Evolutionary conservation across 2,797 vertebrate genomes (phyloP).

Genomic region (Calcarius lapponicus): DNA sequence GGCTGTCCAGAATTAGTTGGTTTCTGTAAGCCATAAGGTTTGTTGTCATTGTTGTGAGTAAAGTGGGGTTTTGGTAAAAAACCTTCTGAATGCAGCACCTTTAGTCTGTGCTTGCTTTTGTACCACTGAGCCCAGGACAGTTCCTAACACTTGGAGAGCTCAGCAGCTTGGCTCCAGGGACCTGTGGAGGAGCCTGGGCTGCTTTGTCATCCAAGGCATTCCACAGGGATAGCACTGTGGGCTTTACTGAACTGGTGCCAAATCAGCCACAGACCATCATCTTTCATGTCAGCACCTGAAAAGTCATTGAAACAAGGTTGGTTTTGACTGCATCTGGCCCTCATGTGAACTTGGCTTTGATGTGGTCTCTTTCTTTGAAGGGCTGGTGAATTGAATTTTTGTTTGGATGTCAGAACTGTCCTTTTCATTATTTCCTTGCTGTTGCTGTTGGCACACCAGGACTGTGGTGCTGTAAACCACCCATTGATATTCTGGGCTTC

Average conservation of each 20-base stretch:
- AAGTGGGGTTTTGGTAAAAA: neutral
- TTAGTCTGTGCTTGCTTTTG: accelerated
- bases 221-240: neutral
- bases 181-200: neutral
- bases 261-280: neutral
- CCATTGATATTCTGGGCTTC: neutral
- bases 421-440: neutral
- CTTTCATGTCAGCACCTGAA: neutral
- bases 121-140: neutral
- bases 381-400: neutral
- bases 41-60: neutral
- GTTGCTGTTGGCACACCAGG: neutral
- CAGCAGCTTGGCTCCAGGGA: neutral
- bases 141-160: accelerated
- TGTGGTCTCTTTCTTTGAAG: neutral
- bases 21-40: neutral
- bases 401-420: neutral
- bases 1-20: neutral
- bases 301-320: neutral
- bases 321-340: neutral
- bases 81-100: accelerated
- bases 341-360: conserved; percentile 8
- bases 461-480: neutral
- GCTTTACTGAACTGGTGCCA: neutral
- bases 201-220: neutral